These are phyloP conservation scores for Aphyosemion australe DNA, from an alignment of 2,113 vertebrate species.

Conservation along the genomic window DNA sequence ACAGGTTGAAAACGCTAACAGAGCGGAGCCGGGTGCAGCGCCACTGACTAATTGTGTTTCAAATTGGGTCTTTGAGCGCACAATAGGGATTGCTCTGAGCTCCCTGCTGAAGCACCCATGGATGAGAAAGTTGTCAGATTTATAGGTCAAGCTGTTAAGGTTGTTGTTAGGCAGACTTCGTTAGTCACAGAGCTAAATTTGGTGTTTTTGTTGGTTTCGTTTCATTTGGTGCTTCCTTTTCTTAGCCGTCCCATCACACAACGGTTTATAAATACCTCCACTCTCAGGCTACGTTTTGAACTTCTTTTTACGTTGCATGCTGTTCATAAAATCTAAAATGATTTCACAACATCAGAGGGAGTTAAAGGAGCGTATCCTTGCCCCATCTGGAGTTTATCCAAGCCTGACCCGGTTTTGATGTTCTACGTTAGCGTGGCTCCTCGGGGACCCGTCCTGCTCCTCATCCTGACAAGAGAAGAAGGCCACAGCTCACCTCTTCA, in stretches of 20 bases:
- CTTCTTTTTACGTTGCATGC: not conserved
- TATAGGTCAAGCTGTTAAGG: slow-evolving; percentile 80
- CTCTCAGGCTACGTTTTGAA: slow-evolving; percentile 6
- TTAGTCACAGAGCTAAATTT: slow-evolving; percentile 23
- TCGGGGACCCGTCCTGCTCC: slow-evolving; percentile 72
- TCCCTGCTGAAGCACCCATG: slow-evolving; percentile 69
- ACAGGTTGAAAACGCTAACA: slow-evolving; percentile 43
- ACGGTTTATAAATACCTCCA: not conserved
- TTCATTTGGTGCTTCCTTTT: not conserved
- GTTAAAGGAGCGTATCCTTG: slow-evolving; percentile 56
- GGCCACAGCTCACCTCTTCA: slow-evolving; percentile 59
- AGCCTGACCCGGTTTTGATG: slow-evolving; percentile 75
- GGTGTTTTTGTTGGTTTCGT: not conserved
- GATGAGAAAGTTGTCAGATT: slow-evolving; percentile 81
- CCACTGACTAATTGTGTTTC: slow-evolving; percentile 78
- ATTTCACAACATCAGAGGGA: slow-evolving; percentile 63
- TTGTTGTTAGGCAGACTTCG: slow-evolving; percentile 78
- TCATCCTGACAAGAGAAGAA: slow-evolving; percentile 67
- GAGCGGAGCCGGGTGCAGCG: slow-evolving; percentile 49
- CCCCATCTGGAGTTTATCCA: slow-evolving; percentile 72
- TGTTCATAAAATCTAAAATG: slow-evolving; percentile 62
- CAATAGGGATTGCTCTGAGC: slow-evolving; percentile 73
- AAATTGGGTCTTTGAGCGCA: slow-evolving; percentile 79
- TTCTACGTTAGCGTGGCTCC: slow-evolving; percentile 60
- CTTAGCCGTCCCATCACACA: slow-evolving; percentile 4